phyloP scores from a whole-genome alignment of 2,797 vertebrate genomes.

The Bufotes viridis region DNA sequence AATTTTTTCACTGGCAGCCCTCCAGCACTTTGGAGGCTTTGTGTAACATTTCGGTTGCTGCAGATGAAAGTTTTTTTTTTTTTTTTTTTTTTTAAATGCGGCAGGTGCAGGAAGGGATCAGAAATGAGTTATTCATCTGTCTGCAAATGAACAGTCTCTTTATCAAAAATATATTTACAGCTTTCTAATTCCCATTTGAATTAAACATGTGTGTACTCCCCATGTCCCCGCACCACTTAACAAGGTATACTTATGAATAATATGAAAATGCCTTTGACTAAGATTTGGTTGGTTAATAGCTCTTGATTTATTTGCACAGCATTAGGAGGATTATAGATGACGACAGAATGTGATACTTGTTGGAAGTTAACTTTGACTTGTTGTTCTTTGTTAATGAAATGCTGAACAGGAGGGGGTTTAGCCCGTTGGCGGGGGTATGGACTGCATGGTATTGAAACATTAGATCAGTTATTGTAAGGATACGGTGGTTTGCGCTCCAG shows the following conservation, averaged over 20 bases:
- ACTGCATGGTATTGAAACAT: background rate
- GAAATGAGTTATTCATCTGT: constrained; percentile 92
- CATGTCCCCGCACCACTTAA: constrained; percentile 45
- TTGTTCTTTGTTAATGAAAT: background rate
- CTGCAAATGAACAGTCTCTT: constrained; percentile 81
- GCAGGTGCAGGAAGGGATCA: constrained; percentile 83
- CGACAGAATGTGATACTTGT: constrained; percentile 2
- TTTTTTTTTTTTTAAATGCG: constrained; percentile 76
- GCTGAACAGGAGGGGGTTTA: background rate
- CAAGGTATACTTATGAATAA: constrained; percentile 44
- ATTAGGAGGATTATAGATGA: constrained; percentile 14
- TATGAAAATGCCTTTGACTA: constrained; percentile 35
- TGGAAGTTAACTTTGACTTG: background rate
- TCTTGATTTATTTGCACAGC: constrained; percentile 36
- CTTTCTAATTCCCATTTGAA: constrained; percentile 57
- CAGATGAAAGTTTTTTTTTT: constrained; percentile 67
- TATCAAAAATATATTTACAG: constrained; percentile 71
- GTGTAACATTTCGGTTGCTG: constrained; percentile 78
- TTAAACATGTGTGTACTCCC: constrained; percentile 42
- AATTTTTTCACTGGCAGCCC: constrained; percentile 85
- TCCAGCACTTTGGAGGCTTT: constrained; percentile 85
- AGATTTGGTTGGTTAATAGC: constrained; percentile 25
- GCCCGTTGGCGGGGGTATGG: background rate
- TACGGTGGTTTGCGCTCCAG: no score
- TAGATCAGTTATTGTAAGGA: background rate